phyloP scores from a whole-genome alignment of 2,888 invertebrate genomes.

The Dolichopus griseipennis region DNA sequence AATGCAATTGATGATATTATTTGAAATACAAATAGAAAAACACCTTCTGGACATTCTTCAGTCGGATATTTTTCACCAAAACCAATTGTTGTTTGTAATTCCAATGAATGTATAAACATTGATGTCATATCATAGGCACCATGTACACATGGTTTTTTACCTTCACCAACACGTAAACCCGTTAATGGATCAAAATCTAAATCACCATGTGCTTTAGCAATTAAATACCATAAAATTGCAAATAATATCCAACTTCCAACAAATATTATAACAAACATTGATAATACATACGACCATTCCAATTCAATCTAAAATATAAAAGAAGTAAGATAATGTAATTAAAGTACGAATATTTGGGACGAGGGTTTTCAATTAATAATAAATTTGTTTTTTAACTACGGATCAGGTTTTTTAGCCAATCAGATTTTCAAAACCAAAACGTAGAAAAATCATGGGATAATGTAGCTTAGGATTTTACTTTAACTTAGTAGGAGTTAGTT shows the following conservation, averaged over 20 bases:
- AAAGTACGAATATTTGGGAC: too few species aligned
- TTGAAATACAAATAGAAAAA: conserved; percentile 73
- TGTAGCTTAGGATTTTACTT: too few species aligned
- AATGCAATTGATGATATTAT: conserved; percentile 56
- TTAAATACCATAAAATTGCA: conserved; percentile 68
- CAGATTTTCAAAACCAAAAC: too few species aligned
- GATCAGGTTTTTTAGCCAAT: too few species aligned
- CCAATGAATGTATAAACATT: conserved; percentile 73
- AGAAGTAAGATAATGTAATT: too few species aligned
- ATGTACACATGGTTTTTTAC: conserved; percentile 47
- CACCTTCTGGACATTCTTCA: conserved; percentile 76
- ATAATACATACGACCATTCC: conserved; percentile 86
- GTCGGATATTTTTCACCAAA: conserved; percentile 74
- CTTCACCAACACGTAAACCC: conserved; percentile 40
- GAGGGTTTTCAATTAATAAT: too few species aligned
- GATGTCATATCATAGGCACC: conserved; percentile 56
- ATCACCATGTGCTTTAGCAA: conserved; percentile 68
- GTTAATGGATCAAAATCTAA: conserved; percentile 52
- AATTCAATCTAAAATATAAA: conserved; percentile 53
- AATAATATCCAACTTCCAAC: conserved; percentile 72
- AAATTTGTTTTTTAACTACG: too few species aligned
- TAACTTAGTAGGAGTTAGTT: too few species aligned
- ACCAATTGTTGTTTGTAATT: conserved; percentile 78
- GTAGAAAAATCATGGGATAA: too few species aligned
- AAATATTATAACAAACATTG: conserved; percentile 78